These are phyloP conservation scores for Drosophila busckii DNA, from an alignment of 1,140 invertebrate species.

Conservation along the genomic window DNA sequence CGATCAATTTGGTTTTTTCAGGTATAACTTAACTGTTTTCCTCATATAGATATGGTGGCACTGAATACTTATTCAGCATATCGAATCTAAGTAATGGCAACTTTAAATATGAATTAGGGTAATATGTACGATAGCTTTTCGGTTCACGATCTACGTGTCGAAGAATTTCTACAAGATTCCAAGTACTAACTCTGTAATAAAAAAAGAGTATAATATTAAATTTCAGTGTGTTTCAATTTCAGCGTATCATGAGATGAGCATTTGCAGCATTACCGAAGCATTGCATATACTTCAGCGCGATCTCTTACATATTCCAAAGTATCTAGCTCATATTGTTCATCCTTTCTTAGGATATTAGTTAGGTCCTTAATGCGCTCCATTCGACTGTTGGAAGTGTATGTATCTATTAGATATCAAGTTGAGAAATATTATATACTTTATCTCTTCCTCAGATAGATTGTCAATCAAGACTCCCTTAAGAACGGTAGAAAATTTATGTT, in stretches of 20 bases:
- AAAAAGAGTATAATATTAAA: neutral
- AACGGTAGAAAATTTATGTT: slow-evolving; percentile 46
- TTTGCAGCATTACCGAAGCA: slow-evolving; percentile 41
- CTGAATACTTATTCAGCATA: slow-evolving; percentile 50
- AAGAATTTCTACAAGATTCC: slow-evolving; percentile 63
- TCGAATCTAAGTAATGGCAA: slow-evolving; percentile 71
- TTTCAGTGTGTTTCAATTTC: neutral
- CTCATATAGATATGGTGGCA: slow-evolving; percentile 50
- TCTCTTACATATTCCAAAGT: slow-evolving; percentile 49
- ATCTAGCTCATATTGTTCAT: slow-evolving; percentile 32
- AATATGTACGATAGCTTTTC: slow-evolving; percentile 24
- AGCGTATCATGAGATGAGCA: neutral
- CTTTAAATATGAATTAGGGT: slow-evolving; percentile 61
- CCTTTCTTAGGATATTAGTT: slow-evolving; percentile 22
- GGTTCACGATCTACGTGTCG: slow-evolving; percentile 49
- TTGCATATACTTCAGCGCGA: slow-evolving; percentile 50
- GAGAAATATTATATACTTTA: slow-evolving; percentile 34
- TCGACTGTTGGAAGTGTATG: slow-evolving; percentile 32
- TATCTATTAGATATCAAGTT: neutral
- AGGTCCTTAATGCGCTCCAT: slow-evolving; percentile 50
- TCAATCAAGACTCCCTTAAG: slow-evolving; percentile 48
- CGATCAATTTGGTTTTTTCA: neutral
- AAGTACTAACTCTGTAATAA: slow-evolving; percentile 42
- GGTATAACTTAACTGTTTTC: slow-evolving; percentile 51
- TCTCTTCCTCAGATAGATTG: slow-evolving; percentile 63